phyloP scores from a whole-genome alignment of 2,113 vertebrate genomes.

The Pedionomus torquatus region DNA sequence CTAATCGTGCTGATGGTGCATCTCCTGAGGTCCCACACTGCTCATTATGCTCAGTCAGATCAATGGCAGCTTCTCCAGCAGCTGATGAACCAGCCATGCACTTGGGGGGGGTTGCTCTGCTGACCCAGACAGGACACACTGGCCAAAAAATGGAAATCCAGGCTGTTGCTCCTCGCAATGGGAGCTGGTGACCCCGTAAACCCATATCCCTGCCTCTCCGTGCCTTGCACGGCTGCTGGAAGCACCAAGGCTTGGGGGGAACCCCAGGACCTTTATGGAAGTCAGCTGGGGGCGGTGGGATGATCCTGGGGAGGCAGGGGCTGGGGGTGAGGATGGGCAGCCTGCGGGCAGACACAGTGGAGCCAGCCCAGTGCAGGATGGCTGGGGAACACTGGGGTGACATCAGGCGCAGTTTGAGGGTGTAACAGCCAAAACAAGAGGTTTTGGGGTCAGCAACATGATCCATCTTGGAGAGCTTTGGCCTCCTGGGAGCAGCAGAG shows the following conservation, averaged over 20 bases:
- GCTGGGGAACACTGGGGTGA: not conserved
- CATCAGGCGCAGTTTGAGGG: not conserved
- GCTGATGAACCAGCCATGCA: not conserved
- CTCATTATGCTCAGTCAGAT: not conserved
- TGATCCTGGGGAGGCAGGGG: accelerated
- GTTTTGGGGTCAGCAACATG: not conserved
- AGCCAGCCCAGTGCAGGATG: accelerated
- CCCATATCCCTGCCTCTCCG: not conserved
- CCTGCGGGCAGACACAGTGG: accelerated
- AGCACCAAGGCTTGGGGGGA: not conserved
- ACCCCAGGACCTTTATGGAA: not conserved
- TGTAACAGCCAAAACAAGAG: not conserved
- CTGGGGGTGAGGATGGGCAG: not conserved
- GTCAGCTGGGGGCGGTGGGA: not conserved
- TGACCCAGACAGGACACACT: not conserved
- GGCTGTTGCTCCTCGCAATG: not conserved
- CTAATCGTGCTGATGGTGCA: not conserved
- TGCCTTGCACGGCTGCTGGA: not conserved
- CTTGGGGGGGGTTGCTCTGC: not conserved
- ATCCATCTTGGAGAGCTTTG: not conserved
- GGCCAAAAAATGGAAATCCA: not conserved
- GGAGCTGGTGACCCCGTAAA: not conserved
- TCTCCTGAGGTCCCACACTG: not conserved
- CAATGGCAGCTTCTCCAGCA: not conserved
- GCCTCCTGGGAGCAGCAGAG: not conserved